These are phyloP conservation scores for Chrysemys picta DNA, from an alignment of 2,113 vertebrate genomes.

Conservation along the genomic window DNA sequence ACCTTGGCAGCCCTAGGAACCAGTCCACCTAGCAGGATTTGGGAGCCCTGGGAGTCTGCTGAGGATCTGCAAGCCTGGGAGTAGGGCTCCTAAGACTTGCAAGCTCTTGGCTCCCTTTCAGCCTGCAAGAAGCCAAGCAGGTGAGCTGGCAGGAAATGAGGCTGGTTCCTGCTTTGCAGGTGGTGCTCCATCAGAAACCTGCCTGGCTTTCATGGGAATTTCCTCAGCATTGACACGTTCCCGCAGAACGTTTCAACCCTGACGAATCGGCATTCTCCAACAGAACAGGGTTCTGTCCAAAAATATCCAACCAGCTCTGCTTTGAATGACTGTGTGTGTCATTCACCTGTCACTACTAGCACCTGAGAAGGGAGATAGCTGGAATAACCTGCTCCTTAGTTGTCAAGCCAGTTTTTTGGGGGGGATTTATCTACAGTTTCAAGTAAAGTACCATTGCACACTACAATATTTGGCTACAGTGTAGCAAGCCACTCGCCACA, in stretches of 20 bases:
- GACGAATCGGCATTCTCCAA: not conserved
- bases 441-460: not conserved
- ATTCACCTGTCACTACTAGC: not conserved
- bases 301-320: not conserved
- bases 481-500: not conserved
- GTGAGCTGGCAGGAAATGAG: slow-evolving; percentile 35
- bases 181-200: slow-evolving; percentile 4
- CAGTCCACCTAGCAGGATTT: not conserved
- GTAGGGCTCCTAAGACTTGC: not conserved
- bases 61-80: not conserved
- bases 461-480: not conserved
- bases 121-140: not conserved
- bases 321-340: not conserved
- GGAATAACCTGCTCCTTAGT: not conserved
- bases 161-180: slow-evolving; percentile 58
- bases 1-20: not conserved
- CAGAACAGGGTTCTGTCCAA: not conserved
- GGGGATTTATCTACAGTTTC: not conserved
- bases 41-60: not conserved
- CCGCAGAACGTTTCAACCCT: not conserved
- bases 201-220: slow-evolving; percentile 17
- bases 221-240: slow-evolving; percentile 12
- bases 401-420: not conserved
- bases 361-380: not conserved
- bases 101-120: not conserved